Evolutionary conservation across 2,113 vertebrate genomes (phyloP).

Genomic region (Parotia lawesii): DNA sequence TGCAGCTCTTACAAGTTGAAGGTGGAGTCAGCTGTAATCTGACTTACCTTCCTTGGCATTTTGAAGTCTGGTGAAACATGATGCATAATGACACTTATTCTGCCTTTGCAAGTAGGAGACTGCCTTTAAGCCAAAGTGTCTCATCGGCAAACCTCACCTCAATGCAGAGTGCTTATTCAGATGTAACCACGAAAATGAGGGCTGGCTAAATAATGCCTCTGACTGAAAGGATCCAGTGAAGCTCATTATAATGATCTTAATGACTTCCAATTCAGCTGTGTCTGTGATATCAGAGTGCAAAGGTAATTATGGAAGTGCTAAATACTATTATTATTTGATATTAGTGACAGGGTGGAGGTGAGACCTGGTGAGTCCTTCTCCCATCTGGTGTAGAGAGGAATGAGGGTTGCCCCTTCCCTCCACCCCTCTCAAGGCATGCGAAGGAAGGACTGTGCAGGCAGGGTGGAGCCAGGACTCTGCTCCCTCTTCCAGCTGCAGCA

Average conservation of each 20-base stretch:
- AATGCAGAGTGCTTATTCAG: slow-evolving; percentile 35
- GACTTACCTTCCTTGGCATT: slow-evolving; percentile 31
- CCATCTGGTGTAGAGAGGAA: slow-evolving; percentile 29
- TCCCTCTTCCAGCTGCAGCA: background rate
- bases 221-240: slow-evolving; percentile 43
- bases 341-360: slow-evolving; percentile 39
- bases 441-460: background rate
- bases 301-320: slow-evolving; percentile 45
- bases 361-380: slow-evolving; percentile 4
- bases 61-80: slow-evolving; percentile 43
- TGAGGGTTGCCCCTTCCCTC: slow-evolving; percentile 13
- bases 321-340: slow-evolving; percentile 63
- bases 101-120: slow-evolving; percentile 40
- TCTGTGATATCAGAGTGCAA: slow-evolving; percentile 31
- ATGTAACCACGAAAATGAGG: slow-evolving; percentile 22
- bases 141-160: slow-evolving; percentile 33
- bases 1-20: background rate
- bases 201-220: slow-evolving; percentile 16
- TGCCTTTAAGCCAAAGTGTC: background rate
- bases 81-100: slow-evolving; percentile 27
- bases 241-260: slow-evolving; percentile 37
- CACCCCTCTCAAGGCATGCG: background rate
- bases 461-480: background rate
- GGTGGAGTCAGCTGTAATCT: slow-evolving; percentile 22
- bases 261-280: slow-evolving; percentile 47